These are phyloP conservation scores for Sepioteuthis lessoniana DNA, from an alignment of 2,888 invertebrate species.

Conservation along the genomic window DNA sequence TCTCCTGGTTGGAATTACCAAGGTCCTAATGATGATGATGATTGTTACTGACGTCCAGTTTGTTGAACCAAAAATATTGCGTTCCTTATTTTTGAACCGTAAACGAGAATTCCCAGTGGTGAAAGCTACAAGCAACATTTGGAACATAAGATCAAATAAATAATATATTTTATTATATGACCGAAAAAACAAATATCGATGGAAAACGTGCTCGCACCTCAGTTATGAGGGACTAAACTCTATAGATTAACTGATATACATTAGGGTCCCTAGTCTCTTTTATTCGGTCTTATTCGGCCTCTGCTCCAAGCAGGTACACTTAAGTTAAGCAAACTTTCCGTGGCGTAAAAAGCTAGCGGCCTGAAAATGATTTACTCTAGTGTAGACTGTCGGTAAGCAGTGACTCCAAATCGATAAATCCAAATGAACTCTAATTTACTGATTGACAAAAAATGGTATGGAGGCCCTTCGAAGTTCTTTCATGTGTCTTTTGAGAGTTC, in stretches of 20 bases:
- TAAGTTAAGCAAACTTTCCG: not conserved
- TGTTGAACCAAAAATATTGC: not conserved
- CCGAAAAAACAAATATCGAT: not conserved
- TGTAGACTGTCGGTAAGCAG: too few species aligned
- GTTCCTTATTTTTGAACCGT: not conserved
- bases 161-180: not conserved
- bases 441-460: too few species aligned
- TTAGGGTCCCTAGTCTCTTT: not conserved
- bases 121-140: not conserved
- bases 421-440: too few species aligned
- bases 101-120: not conserved
- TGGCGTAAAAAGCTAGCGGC: not conserved
- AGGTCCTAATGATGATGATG: not conserved
- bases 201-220: too few species aligned
- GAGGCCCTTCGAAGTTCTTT: too few species aligned
- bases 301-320: not conserved
- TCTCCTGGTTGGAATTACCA: not conserved
- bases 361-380: too few species aligned
- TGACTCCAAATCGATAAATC: too few species aligned
- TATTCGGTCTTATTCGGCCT: not conserved
- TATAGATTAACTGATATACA: not conserved
- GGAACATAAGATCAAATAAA: not conserved
- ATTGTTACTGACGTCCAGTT: not conserved
- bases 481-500: not conserved
- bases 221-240: not conserved